Evolutionary conservation across 2,113 vertebrate genomes (phyloP), one percentile per base, ranked within the genome.

Genomic region (Semnornis frantzii): DNA sequence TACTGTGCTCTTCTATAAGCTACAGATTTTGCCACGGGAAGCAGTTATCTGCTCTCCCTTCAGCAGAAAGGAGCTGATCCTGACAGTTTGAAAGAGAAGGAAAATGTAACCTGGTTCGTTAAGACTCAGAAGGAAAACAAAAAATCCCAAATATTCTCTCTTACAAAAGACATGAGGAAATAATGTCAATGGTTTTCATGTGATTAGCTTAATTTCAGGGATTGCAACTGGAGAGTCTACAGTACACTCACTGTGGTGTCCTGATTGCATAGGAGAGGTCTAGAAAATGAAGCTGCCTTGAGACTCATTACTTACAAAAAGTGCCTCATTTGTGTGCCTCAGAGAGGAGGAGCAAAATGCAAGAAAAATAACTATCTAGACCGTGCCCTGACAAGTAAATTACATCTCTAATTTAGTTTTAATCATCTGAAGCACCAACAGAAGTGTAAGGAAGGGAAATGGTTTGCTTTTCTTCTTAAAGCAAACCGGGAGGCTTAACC

Each of bases 1-100:
- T 54, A 42, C 33, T 0, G 0, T 55, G 80, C 85, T 85, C 27
- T 70, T 84, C 87, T 42, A 42, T 34, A 3, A 3, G 54, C 70
- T 94, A 76, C 72, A 71, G 65, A 64, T 79, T 48, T 57, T 93
- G 83, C 60, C 92, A 44, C 52, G 33, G 42, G 81, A 96, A 91
- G 80, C 63, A 79, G 28, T 54, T 78, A 57, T 83, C 74, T 82
- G 66, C 52, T 68, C 44, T 72, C 44, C 24, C 63, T 76, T 89
- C 1, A 9, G 71, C 62, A 71, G 18, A 80, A 74, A 86, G 70
- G 24, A 78, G 14, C 48, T 87, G 55, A 95, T 72, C 10, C 20
- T 55, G 66, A 62, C 71, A 75, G 34, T 23, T 46, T 82, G 71
- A 70, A 91, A 65, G 34, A 82, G 15, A 7, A 46, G 50, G 57